Evolutionary conservation across 1,140 invertebrate species (phyloP).

Genomic region (Copidosoma floridanum): DNA sequence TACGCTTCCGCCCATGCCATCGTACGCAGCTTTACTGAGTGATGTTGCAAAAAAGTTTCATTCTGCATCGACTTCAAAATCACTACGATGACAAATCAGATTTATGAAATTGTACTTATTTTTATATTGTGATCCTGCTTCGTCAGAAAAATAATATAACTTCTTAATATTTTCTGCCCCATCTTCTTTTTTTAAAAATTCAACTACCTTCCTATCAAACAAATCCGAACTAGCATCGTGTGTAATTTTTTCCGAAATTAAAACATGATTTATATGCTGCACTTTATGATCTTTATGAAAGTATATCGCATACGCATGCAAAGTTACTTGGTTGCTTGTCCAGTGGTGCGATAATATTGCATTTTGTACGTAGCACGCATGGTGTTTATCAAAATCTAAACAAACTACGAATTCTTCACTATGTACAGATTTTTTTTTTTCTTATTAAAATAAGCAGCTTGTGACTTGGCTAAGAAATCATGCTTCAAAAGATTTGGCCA

Average conservation of each 20-base stretch:
- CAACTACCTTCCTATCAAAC: constrained; percentile 24
- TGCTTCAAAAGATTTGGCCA: neutral
- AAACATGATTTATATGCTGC: constrained; percentile 17
- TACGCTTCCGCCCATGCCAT: constrained; percentile 33
- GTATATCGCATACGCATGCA: constrained; percentile 33
- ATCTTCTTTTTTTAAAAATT: constrained; percentile 18
- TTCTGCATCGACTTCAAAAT: constrained; percentile 33
- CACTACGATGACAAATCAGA: too few relatives aligned
- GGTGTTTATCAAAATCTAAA: constrained; percentile 18
- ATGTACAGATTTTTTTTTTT: too few relatives aligned
- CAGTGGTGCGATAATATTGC: constrained; percentile 36
- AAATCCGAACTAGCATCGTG: too few relatives aligned
- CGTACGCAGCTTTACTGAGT: constrained; percentile 39
- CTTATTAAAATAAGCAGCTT: too few relatives aligned
- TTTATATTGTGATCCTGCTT: too few relatives aligned
- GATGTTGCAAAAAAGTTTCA: constrained; percentile 43
- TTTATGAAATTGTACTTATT: too few relatives aligned
- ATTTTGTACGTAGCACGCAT: too few relatives aligned
- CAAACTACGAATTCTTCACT: too few relatives aligned
- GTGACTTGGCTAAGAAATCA: too few relatives aligned
- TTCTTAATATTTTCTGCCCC: constrained; percentile 15
- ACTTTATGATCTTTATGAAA: constrained; percentile 16
- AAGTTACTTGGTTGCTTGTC: constrained; percentile 32
- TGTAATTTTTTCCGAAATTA: constrained; percentile 23
- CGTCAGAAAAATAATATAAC: constrained; percentile 30